phyloP scores from a whole-genome alignment of 2,888 invertebrate genomes.

The Leptinotarsa haldemani region DNA sequence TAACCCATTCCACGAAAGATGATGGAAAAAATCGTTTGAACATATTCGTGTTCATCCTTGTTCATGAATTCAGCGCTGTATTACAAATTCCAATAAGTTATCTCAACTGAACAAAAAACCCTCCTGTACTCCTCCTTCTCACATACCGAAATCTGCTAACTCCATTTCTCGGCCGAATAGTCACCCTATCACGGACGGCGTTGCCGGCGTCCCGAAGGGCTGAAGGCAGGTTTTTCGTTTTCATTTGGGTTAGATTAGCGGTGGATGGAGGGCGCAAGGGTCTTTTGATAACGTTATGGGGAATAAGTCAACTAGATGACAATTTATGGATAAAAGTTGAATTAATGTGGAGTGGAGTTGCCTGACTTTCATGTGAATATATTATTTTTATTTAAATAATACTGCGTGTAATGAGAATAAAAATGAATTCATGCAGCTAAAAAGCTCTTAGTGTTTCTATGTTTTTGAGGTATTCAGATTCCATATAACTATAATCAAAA shows the following conservation, averaged over 20 bases:
- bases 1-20: too few relatives aligned
- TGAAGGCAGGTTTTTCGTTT: constrained; percentile 57
- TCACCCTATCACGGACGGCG: constrained; percentile 53
- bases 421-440: not conserved
- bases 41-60: too few relatives aligned
- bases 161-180: constrained; percentile 64
- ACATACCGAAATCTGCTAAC: constrained; percentile 62
- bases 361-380: not conserved
- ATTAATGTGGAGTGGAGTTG: constrained; percentile 15
- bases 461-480: not conserved
- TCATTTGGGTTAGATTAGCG: constrained; percentile 61
- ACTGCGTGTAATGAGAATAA: not conserved
- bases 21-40: too few relatives aligned
- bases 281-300: constrained; percentile 33
- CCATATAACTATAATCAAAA: too few relatives aligned
- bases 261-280: constrained; percentile 34
- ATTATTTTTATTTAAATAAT: not conserved
- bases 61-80: not conserved
- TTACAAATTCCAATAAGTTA: constrained; percentile 9
- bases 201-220: constrained; percentile 45
- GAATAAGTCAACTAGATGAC: constrained; percentile 41
- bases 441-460: not conserved
- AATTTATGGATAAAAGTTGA: constrained; percentile 31
- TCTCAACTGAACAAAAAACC: constrained; percentile 1
- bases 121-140: constrained; percentile 9